Base-by-base conservation (phyloP, 1,140 invertebrate genomes). In the Nephila pilipes region DNA sequence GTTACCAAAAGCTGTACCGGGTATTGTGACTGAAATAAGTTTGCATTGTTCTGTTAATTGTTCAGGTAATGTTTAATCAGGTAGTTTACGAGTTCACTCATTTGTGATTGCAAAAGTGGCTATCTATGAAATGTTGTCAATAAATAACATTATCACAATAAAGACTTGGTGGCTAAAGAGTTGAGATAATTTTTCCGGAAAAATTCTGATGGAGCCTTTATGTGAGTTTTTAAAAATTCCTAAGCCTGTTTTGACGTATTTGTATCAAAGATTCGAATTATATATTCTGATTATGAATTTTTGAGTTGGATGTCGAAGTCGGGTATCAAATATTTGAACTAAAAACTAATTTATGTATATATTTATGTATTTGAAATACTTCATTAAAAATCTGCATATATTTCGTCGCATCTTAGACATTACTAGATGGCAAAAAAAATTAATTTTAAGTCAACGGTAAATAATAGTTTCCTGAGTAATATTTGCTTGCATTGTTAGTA, bases 31-130 rank as follows among this genome's bases (percentile, higher is more conserved):
- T 65, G 63, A 75, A 75, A 75, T 75, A 75, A 75, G 29, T 75
- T 75, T 75, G 69, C 12, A 75, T 75, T 75, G 69, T 75, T 75
- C 29, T 16, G 12, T 8, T 36, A 36, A 75, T 75, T 75, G 69
- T 75, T 65, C 63, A 65, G 25, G 63, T 65, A 65, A 65, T 75
- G 69, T 75, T 75, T 32, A 29, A 75, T 75, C 69, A 75, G 69
- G 69, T 75, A 75, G 29, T 36, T 75, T 36, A 75, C 6, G 69
- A 75, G 16, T 32, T 75, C 69, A 75, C 32, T 75, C 69, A 75
- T 18, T 32, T 32, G 29, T 75, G 32, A 75, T 75, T 75, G 14
- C 29, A 20, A 20, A 36, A 75, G 69, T 65, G 25, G 25, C 69
- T 75, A 32, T 14, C 69, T 75, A 75, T 75, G 29, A 29, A 36